Percentiles rank a stretch among this genome's conserved stretches.
These are phyloP conservation scores for Bambusicola thoracicus DNA, from an alignment of 2,113 vertebrate genomes.

Conservation along the genomic window DNA sequence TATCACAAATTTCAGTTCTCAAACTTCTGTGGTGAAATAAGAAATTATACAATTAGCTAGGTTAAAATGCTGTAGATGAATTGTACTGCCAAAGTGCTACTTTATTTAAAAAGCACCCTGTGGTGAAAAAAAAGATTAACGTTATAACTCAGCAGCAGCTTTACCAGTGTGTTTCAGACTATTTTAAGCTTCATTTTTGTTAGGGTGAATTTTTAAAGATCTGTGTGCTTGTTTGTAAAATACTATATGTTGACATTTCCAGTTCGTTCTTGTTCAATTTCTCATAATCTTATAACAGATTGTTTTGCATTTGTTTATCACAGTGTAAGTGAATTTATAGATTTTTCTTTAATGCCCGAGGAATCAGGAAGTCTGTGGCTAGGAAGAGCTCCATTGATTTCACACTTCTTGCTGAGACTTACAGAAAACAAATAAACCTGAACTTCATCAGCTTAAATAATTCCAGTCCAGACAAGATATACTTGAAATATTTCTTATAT, in stretches of 20 bases:
- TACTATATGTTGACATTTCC: neutral
- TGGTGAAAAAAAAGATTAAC: neutral
- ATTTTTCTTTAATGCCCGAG: neutral
- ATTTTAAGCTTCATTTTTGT: neutral
- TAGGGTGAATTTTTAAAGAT: neutral
- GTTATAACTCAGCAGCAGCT: neutral
- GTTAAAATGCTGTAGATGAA: neutral
- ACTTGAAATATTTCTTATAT: neutral
- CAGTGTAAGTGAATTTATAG: neutral
- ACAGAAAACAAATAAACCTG: neutral
- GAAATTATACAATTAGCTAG: neutral
- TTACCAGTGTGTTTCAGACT: neutral
- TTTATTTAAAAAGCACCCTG: neutral
- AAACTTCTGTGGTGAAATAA: neutral
- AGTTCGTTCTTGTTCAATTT: neutral
- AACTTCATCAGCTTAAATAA: neutral
- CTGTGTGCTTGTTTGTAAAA: neutral
- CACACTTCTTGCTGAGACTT: neutral
- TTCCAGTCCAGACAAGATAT: neutral
- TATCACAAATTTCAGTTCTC: neutral
- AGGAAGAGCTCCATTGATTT: neutral
- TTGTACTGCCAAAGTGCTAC: neutral
- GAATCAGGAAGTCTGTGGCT: neutral
- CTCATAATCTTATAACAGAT: neutral
- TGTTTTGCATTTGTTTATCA: neutral